Percentiles rank a stretch among this genome's conserved stretches.
Evolutionary conservation across 2,797 vertebrate species (phyloP).

Genomic region (Eleutherodactylus coqui): DNA sequence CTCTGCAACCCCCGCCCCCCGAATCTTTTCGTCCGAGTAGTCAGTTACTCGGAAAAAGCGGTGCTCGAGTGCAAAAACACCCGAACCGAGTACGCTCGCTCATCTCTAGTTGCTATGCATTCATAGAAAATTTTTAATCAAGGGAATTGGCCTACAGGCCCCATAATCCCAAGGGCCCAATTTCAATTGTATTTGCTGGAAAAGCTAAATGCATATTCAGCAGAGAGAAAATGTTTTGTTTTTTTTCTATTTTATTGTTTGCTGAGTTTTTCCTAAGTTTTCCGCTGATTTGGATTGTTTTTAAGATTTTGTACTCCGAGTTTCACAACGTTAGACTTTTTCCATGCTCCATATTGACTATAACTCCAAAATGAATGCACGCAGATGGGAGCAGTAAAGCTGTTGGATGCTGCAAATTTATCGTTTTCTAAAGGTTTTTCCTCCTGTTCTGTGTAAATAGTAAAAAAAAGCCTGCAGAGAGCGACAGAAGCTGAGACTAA

Average conservation of each 20-base stretch:
- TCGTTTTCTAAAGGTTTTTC: conserved; percentile 54
- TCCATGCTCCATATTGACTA: conserved; percentile 32
- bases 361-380: conserved; percentile 51
- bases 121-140: not conserved
- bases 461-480: conserved; percentile 43
- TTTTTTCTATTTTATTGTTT: too few species aligned
- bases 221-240: not conserved
- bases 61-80: too few species aligned
- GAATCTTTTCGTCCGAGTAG: too few species aligned
- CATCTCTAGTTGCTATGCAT: too few species aligned
- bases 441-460: conserved; percentile 42
- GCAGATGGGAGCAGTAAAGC: conserved; percentile 53
- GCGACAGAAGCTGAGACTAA: conserved; percentile 5
- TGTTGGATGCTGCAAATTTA: conserved; percentile 48
- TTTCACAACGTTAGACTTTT: conserved; percentile 38
- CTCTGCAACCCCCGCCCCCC: too few species aligned
- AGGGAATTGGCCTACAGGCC: not conserved
- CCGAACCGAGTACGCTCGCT: too few species aligned
- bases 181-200: not conserved
- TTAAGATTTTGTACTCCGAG: conserved; percentile 20
- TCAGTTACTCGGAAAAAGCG: too few species aligned
- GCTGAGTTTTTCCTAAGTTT: conserved; percentile 1
- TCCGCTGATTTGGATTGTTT: conserved; percentile 7
- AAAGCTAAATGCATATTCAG: not conserved
- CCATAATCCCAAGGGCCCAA: not conserved